Percentiles rank a stretch among this genome's conserved stretches.
These are phyloP conservation scores for Scortum barcoo DNA, from an alignment of 2,113 vertebrate genomes.

Conservation along the genomic window DNA sequence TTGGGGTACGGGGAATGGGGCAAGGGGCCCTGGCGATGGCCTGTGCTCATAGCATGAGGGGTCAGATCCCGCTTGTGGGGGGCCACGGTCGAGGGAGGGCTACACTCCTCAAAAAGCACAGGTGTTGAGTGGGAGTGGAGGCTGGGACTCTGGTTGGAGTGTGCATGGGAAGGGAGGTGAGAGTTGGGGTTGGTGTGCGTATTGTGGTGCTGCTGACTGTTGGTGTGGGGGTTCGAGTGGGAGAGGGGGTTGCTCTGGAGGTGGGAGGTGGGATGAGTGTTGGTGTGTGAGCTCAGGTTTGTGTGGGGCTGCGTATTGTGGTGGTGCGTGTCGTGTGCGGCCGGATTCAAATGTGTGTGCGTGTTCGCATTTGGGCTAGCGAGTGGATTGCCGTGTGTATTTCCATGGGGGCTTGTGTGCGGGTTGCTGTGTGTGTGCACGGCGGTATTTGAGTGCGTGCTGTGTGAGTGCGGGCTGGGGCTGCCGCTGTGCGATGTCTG, in stretches of 20 bases:
- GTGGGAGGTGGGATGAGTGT: constrained; percentile 58
- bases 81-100: constrained; percentile 85
- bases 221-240: constrained; percentile 62
- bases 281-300: constrained; percentile 69
- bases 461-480: constrained; percentile 76
- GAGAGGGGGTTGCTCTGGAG: constrained; percentile 68
- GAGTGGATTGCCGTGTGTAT: constrained; percentile 60
- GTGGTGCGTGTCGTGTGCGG: constrained; percentile 68
- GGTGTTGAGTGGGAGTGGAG: constrained; percentile 70
- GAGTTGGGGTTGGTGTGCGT: constrained; percentile 61
- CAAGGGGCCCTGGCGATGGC: constrained; percentile 85
- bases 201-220: constrained; percentile 67
- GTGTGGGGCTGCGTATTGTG: constrained; percentile 70
- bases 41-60: constrained; percentile 79
- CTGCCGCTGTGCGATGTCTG: constrained; percentile 84
- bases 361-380: constrained; percentile 60
- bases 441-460: constrained; percentile 67
- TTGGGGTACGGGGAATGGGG: constrained; percentile 81
- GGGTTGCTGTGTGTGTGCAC: constrained; percentile 69
- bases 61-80: constrained; percentile 89
- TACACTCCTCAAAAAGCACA: constrained; percentile 89
- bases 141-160: constrained; percentile 64
- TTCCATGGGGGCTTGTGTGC: constrained; percentile 76
- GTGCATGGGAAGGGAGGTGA: constrained; percentile 61
- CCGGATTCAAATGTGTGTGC: constrained; percentile 60